Conservation (phyloP, 2,888 invertebrate species). For the Ommatoiulus sabulosus region DNA sequence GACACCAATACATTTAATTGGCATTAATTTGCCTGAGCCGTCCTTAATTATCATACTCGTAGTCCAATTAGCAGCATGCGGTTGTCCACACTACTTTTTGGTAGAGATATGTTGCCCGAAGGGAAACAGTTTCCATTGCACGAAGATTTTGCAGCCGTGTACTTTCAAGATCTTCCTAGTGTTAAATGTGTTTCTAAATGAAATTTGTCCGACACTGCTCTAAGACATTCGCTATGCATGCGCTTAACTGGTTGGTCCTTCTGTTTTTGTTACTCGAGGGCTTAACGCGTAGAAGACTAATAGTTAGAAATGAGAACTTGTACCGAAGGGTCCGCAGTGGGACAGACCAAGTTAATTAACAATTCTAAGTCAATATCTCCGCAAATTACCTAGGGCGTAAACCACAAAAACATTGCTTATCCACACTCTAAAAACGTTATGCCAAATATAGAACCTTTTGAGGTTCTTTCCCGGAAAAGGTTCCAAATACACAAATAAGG, state of each 20-base stretch:
- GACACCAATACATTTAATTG: neutral
- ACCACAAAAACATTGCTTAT: no score
- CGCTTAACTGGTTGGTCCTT: neutral
- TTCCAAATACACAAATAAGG: no score
- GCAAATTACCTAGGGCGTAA: no score
- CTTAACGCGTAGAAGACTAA: neutral
- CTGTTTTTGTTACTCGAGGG: neutral
- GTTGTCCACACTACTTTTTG: neutral
- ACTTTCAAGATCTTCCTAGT: neutral
- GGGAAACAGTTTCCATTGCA: neutral
- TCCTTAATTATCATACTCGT: neutral
- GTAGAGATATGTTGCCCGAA: neutral
- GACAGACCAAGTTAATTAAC: no score
- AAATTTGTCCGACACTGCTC: neutral
- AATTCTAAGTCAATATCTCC: no score
- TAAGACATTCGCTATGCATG: neutral
- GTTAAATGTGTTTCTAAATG: neutral
- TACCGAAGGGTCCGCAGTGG: no score
- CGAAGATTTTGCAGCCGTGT: neutral
- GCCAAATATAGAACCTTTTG: no score
- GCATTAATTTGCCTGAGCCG: neutral
- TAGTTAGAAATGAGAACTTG: no score
- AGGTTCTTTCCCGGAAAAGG: no score
- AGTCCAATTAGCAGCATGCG: slow-evolving; percentile 13
- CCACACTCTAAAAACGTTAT: no score